Conservation (phyloP, 2,797 vertebrate species). For the Gorsachius magnificus region DNA sequence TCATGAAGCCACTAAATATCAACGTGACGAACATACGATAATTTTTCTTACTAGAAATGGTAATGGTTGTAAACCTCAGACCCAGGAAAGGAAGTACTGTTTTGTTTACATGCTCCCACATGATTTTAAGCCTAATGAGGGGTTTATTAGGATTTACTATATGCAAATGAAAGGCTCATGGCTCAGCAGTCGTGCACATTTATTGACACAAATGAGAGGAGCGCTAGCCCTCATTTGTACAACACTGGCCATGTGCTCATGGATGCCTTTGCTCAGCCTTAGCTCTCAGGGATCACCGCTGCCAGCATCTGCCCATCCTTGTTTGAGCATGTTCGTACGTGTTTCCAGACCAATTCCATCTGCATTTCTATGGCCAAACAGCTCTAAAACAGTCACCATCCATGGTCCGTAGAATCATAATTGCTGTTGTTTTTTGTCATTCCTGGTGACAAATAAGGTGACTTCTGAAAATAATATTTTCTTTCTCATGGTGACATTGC, state of each 20-base stretch:
- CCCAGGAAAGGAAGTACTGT: neutral
- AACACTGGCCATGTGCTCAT: neutral
- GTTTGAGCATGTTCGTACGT: neutral
- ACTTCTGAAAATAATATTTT: neutral
- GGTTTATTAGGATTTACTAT: neutral
- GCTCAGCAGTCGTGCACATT: neutral
- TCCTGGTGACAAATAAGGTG: neutral
- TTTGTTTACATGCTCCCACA: neutral
- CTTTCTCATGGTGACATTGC: neutral
- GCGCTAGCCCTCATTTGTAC: neutral
- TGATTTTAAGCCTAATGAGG: neutral
- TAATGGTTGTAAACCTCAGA: neutral
- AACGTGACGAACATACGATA: neutral
- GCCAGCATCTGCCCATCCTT: rapidly evolving
- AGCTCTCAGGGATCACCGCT: neutral
- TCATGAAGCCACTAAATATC: neutral
- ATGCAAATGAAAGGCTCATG: neutral
- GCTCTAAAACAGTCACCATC: neutral
- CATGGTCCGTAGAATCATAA: neutral
- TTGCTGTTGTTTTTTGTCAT: neutral
- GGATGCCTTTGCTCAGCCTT: neutral
- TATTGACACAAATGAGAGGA: neutral
- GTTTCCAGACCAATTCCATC: neutral
- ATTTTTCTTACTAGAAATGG: neutral
- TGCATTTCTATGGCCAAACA: neutral